These are phyloP conservation scores for Emys orbicularis DNA, from an alignment of 2,797 vertebrate genomes.

Conservation along the genomic window DNA sequence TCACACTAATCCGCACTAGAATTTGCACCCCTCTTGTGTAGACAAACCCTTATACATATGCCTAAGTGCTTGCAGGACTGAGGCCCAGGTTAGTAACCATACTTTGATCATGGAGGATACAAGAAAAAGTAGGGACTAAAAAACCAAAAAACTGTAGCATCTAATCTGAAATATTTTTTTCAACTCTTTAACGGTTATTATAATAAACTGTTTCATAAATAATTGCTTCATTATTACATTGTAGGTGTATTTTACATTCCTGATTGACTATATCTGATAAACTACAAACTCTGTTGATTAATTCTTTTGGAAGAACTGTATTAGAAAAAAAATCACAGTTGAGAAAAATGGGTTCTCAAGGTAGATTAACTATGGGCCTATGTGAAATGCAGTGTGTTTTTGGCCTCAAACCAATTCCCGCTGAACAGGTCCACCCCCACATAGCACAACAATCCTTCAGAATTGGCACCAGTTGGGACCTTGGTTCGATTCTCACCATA, in stretches of 20 bases:
- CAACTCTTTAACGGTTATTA: not conserved
- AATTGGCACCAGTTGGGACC: not conserved
- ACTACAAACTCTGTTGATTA: not conserved
- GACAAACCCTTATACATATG: not conserved
- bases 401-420: not conserved
- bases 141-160: not conserved
- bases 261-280: not conserved
- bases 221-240: not conserved
- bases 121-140: not conserved
- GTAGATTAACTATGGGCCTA: not conserved
- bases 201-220: too few species aligned
- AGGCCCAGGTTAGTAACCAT: not conserved
- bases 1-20: too few species aligned
- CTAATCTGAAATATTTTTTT: not conserved
- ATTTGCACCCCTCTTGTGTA: not conserved
- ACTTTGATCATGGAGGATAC: not conserved
- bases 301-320: not conserved
- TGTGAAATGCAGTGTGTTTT: not conserved
- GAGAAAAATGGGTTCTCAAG: not conserved
- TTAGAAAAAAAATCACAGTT: not conserved
- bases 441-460: not conserved
- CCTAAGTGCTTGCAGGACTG: not conserved
- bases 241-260: not conserved
- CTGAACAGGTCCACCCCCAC: not conserved
- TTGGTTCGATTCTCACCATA: not conserved